Percentiles rank a stretch among this genome's conserved stretches.
Evolutionary conservation across 1,140 invertebrate genomes (phyloP).

Genomic region (Bombyx mandarina): DNA sequence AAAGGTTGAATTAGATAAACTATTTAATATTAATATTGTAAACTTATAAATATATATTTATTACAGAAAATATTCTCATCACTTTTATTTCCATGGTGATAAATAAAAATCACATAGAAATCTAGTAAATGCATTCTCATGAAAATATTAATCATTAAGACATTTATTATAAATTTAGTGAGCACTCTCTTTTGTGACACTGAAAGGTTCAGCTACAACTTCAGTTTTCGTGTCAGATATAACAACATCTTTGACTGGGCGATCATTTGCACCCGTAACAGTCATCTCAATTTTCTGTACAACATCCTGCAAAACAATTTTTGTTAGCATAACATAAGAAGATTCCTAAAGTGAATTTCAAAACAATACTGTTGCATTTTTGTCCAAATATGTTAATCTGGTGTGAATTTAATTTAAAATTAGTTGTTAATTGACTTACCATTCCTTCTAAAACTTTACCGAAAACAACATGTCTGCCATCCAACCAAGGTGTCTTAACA

Average conservation of each 20-base stretch:
- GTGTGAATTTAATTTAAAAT: background rate
- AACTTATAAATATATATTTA: background rate
- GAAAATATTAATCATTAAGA: no score
- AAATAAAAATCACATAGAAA: no score
- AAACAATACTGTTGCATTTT: background rate
- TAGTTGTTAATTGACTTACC: constrained; percentile 70
- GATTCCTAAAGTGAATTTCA: background rate
- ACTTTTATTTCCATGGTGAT: no score
- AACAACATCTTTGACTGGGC: constrained; percentile 83
- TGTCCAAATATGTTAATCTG: background rate
- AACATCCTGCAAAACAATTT: constrained; percentile 75
- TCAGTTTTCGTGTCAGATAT: constrained; percentile 83
- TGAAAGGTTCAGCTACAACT: constrained; percentile 81
- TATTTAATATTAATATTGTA: constrained; percentile 1
- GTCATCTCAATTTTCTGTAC: constrained; percentile 88
- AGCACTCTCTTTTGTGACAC: constrained; percentile 87
- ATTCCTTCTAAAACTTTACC: constrained; percentile 94
- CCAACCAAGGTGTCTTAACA: constrained; percentile 93
- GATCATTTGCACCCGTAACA: constrained; percentile 82
- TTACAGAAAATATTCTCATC: constrained; percentile 2
- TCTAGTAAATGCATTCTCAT: constrained; percentile 1
- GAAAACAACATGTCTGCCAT: constrained; percentile 97
- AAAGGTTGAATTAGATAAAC: constrained; percentile 34
- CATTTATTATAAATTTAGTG: constrained; percentile 22
- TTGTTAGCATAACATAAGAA: background rate